These are phyloP conservation scores for Pterocles burchelli DNA, from an alignment of 2,113 vertebrate genomes.

Conservation along the genomic window DNA sequence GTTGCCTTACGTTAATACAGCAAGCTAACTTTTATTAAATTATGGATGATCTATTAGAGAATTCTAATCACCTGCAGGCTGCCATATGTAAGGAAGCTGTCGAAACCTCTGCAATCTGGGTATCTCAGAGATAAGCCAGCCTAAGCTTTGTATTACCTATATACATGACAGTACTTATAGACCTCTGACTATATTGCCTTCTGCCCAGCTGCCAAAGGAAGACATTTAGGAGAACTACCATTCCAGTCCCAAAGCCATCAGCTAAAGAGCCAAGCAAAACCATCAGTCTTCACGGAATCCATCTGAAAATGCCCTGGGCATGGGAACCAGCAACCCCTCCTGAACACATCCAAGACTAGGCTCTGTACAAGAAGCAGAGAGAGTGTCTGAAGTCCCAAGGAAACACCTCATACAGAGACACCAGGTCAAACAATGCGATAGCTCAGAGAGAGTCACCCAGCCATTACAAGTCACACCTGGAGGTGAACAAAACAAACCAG, in stretches of 20 bases:
- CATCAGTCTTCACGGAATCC: background rate
- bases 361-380: background rate
- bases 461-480: background rate
- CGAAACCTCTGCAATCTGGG: background rate
- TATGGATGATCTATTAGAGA: background rate
- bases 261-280: background rate
- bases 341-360: too few relatives aligned
- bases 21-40: background rate
- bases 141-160: background rate
- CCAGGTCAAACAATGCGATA: background rate
- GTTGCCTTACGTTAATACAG: background rate
- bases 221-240: background rate
- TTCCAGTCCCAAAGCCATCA: background rate
- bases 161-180: fast-evolving
- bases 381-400: background rate
- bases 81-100: background rate
- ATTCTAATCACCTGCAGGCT: conserved; percentile 26
- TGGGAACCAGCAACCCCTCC: background rate
- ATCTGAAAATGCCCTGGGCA: background rate
- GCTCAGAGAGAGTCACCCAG: background rate
- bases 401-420: background rate
- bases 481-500: background rate
- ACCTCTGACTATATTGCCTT: background rate
- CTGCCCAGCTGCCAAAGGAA: background rate
- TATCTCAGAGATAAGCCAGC: background rate